Percentiles rank a stretch among this genome's conserved stretches.
phyloP scores from a whole-genome alignment of 2,888 invertebrate species.

The Cephus pulcher region DNA sequence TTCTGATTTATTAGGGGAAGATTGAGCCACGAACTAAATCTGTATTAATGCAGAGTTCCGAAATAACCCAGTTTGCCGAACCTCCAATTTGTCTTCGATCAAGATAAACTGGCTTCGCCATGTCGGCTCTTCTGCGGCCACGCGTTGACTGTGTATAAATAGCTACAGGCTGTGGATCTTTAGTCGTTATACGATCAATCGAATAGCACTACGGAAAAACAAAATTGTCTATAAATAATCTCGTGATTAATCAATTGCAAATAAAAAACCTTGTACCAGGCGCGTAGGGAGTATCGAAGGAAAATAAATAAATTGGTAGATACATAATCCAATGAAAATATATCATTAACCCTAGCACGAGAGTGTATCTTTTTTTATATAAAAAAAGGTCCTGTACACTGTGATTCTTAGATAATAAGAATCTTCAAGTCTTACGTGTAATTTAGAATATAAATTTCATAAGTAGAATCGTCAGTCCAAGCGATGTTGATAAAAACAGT shows the following conservation, averaged over 20 bases:
- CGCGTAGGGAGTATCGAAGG: background rate
- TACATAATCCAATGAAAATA: background rate
- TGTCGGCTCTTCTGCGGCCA: background rate
- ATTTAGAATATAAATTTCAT: background rate
- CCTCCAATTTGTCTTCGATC: conserved; percentile 39
- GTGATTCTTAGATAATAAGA: background rate
- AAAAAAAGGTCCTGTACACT: background rate
- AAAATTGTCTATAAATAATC: background rate
- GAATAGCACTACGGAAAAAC: background rate
- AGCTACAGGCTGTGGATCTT: background rate
- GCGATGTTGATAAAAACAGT: background rate
- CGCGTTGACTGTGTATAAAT: background rate
- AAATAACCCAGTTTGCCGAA: conserved; percentile 32
- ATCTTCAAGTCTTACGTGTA: background rate
- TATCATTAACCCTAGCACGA: background rate
- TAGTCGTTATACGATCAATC: too few species aligned
- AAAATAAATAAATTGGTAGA: background rate
- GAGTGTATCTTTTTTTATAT: background rate
- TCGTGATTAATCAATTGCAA: background rate
- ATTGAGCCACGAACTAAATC: conserved; percentile 37
- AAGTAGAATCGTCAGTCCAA: background rate
- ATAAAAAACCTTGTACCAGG: background rate
- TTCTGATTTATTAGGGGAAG: conserved; percentile 38
- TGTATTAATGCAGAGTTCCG: conserved; percentile 28
- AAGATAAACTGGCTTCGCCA: conserved; percentile 21